Percentiles rank a stretch among this genome's conserved stretches.
phyloP scores from a whole-genome alignment of 1,140 invertebrate species.

The Oedothorax gibbosus region DNA sequence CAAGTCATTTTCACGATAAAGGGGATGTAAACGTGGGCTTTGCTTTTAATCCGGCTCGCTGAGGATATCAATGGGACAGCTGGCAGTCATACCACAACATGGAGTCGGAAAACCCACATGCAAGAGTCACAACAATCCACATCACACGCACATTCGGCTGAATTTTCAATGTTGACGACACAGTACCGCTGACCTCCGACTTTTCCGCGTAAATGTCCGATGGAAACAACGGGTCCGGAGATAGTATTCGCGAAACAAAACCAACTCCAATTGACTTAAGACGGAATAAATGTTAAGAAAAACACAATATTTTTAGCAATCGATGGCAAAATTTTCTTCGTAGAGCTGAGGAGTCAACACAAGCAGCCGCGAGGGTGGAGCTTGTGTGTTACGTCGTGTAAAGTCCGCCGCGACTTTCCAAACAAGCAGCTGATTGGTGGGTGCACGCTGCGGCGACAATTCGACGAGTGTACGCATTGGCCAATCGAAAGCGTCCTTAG shows the following conservation, averaged over 20 bases:
- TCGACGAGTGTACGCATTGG: conserved; percentile 20
- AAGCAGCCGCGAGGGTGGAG: conserved; percentile 54
- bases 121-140: conserved; percentile 41
- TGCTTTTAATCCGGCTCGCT: conserved; percentile 46
- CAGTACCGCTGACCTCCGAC: too few relatives aligned
- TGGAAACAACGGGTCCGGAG: too few relatives aligned
- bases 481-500: conserved; percentile 41
- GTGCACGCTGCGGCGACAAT: conserved; percentile 44
- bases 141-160: conserved; percentile 41
- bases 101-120: conserved; percentile 52
- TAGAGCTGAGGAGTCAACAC: conserved; percentile 46
- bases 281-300: conserved; percentile 14
- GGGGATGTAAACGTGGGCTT: neutral
- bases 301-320: conserved; percentile 43
- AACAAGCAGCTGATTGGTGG: conserved; percentile 26
- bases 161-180: neutral
- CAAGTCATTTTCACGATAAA: conserved; percentile 36
- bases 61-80: conserved; percentile 24
- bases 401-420: conserved; percentile 31
- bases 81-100: conserved; percentile 52
- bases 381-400: conserved; percentile 44
- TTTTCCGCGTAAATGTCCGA: too few relatives aligned
- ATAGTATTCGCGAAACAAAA: neutral
- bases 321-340: conserved; percentile 44
- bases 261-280: neutral